phyloP scores from a whole-genome alignment of 2,888 invertebrate genomes.

The Leptarthrus brevirostris region DNA sequence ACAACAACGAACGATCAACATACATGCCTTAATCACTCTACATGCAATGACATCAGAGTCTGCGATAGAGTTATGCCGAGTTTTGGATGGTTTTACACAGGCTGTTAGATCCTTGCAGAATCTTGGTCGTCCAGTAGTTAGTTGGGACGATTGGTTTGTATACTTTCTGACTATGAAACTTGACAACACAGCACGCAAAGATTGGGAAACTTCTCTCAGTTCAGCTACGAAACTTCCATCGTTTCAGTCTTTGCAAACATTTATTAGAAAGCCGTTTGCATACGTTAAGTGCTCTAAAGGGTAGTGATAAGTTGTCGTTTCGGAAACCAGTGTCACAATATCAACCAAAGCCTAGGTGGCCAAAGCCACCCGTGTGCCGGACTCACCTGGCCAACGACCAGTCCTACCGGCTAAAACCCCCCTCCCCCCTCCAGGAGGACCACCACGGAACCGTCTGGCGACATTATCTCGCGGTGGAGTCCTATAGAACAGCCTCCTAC shows the following conservation, averaged over 20 bases:
- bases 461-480: too few species aligned
- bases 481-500: not conserved
- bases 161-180: not conserved
- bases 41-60: not conserved
- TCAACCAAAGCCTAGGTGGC: too few species aligned
- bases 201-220: not conserved
- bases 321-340: too few species aligned
- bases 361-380: not conserved
- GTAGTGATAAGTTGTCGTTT: too few species aligned
- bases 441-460: too few species aligned
- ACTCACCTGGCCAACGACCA: not conserved
- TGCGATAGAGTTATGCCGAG: not conserved
- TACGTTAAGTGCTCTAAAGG: too few species aligned
- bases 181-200: not conserved
- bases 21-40: not conserved
- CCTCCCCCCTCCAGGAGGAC: not conserved
- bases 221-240: not conserved
- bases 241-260: not conserved
- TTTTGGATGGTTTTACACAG: not conserved
- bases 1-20: too few species aligned
- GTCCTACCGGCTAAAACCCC: not conserved
- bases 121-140: not conserved
- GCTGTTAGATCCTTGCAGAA: not conserved
- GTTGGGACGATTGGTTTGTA: conserved; percentile 1
- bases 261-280: too few species aligned